Evolutionary conservation across 2,888 invertebrate genomes (phyloP).

Genomic region (Polyommatus icarus): DNA sequence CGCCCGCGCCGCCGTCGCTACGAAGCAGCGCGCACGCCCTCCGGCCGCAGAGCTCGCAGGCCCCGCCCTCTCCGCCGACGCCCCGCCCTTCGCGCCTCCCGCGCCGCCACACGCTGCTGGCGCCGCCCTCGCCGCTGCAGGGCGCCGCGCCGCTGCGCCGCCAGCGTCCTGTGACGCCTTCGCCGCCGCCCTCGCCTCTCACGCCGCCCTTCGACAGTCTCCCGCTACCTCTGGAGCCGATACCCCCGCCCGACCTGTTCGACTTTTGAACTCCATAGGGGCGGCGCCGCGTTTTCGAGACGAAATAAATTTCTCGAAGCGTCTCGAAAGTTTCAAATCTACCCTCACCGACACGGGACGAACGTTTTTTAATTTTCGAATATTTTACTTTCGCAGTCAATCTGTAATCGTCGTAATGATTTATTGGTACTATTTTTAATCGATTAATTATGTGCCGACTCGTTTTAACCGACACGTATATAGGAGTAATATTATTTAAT

Average conservation of each 20-base stretch:
- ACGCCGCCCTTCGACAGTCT: slow-evolving; percentile 45
- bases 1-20: slow-evolving; percentile 59
- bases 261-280: slow-evolving; percentile 54
- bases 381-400: slow-evolving; percentile 22
- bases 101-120: slow-evolving; percentile 48
- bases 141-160: slow-evolving; percentile 47
- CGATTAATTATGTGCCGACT: not conserved
- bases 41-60: slow-evolving; percentile 51
- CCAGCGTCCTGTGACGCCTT: slow-evolving; percentile 51
- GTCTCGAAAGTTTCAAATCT: not conserved
- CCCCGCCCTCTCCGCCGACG: slow-evolving; percentile 46
- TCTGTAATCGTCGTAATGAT: slow-evolving; percentile 33
- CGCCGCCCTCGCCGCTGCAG: slow-evolving; percentile 40
- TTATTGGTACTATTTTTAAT: not conserved
- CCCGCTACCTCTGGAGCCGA: not conserved
- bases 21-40: slow-evolving; percentile 56
- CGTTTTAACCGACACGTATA: slow-evolving; percentile 34
- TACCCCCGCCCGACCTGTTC: slow-evolving; percentile 60
- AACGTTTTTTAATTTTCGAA: slow-evolving; percentile 18
- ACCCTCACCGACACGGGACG: slow-evolving; percentile 14
- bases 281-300: slow-evolving; percentile 10
- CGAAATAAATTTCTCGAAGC: not conserved
- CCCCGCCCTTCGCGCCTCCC: slow-evolving; percentile 36
- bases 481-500: slow-evolving; percentile 37
- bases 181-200: slow-evolving; percentile 39